Evolutionary conservation across 2,888 invertebrate species (phyloP).

Genomic region (Lochmaea capreae): DNA sequence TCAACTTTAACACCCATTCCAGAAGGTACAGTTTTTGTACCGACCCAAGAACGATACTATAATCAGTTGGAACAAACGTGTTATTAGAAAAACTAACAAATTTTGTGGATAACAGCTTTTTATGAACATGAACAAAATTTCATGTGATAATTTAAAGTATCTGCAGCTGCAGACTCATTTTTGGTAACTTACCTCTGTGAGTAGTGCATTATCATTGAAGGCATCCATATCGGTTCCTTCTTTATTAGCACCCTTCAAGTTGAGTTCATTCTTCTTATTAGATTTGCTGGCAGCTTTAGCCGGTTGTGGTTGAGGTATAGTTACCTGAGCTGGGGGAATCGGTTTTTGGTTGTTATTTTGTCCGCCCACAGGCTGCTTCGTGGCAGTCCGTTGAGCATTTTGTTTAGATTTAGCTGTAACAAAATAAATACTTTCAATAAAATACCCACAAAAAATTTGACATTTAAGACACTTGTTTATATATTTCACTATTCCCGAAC

Average conservation of each 20-base stretch:
- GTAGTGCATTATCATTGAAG: slow-evolving; percentile 63
- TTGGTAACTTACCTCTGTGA: slow-evolving; percentile 36
- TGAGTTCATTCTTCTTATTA: slow-evolving; percentile 68
- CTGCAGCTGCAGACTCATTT: too few relatives aligned
- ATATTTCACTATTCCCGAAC: too few relatives aligned
- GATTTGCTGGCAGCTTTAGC: slow-evolving; percentile 67
- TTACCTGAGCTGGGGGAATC: slow-evolving; percentile 43
- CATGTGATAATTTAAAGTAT: too few relatives aligned
- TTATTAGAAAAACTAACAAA: too few relatives aligned
- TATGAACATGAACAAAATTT: too few relatives aligned
- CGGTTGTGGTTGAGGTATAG: slow-evolving; percentile 62
- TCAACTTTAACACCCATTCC: too few relatives aligned
- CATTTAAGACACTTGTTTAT: too few relatives aligned
- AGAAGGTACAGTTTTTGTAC: too few relatives aligned
- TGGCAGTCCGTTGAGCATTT: slow-evolving; percentile 52
- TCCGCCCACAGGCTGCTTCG: slow-evolving; percentile 40
- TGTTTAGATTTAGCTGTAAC: slow-evolving; percentile 61
- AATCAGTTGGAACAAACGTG: too few relatives aligned
- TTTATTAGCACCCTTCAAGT: slow-evolving; percentile 70
- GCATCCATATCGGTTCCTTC: slow-evolving; percentile 74
- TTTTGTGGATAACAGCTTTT: too few relatives aligned
- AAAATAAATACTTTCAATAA: slow-evolving; percentile 32
- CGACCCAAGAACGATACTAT: too few relatives aligned
- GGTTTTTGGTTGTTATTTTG: slow-evolving; percentile 43
- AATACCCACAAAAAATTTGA: too few relatives aligned